These are phyloP conservation scores for Egretta garzetta DNA, from an alignment of 2,113 vertebrate species.

Conservation along the genomic window DNA sequence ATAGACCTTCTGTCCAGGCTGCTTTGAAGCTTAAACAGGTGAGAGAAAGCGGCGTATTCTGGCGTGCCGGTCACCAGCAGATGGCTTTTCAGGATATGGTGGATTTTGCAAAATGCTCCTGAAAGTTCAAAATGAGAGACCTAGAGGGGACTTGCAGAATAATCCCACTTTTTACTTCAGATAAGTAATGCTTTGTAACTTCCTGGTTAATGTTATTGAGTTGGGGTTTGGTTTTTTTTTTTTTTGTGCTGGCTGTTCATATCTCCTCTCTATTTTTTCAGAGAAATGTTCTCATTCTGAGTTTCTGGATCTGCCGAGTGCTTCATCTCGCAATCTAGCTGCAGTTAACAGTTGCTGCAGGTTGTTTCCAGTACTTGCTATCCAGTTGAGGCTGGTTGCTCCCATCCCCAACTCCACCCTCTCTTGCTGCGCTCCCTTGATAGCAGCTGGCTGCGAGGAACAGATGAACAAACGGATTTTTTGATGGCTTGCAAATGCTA, in stretches of 20 bases:
- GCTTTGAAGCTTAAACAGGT: conserved; percentile 98
- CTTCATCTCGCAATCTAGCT: background rate
- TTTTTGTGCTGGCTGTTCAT: background rate
- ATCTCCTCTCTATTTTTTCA: conserved; percentile 60
- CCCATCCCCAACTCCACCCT: background rate
- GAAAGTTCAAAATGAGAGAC: background rate
- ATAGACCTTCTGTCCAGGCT: conserved; percentile 95
- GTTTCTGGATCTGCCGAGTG: background rate
- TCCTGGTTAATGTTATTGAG: background rate
- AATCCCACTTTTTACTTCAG: background rate
- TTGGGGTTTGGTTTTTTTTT: background rate
- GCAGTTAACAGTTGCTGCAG: background rate
- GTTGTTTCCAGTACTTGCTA: background rate
- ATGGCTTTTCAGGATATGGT: background rate
- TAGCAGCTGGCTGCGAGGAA: background rate
- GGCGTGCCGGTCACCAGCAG: background rate
- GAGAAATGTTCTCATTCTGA: background rate
- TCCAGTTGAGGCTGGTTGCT: background rate
- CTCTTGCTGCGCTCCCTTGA: background rate
- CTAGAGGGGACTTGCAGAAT: background rate
- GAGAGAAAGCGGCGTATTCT: conserved; percentile 51
- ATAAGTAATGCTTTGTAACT: background rate
- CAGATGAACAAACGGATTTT: background rate
- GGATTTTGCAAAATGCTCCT: background rate
- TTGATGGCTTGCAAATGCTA: background rate